Evolutionary conservation across 2,888 invertebrate genomes (phyloP).

Genomic region (Parnassius apollo): DNA sequence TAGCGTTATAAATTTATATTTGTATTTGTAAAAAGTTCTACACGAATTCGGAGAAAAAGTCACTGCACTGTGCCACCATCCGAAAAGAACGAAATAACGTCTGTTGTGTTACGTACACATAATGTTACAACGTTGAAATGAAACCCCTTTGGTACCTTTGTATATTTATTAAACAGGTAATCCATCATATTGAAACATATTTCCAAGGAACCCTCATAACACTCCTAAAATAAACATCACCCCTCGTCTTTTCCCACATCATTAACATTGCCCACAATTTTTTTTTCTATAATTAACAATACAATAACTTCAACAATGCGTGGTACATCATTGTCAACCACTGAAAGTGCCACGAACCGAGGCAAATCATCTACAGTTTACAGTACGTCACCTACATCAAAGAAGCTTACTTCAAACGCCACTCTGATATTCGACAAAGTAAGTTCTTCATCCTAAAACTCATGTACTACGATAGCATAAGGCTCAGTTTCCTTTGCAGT

Average conservation of each 20-base stretch:
- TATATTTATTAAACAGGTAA: conserved; percentile 6
- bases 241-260: conserved; percentile 41
- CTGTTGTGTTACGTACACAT: too few relatives aligned
- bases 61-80: too few relatives aligned
- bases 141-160: too few relatives aligned
- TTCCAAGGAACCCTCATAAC: conserved; percentile 4
- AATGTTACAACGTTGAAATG: conserved; percentile 7
- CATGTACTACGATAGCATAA: conserved; percentile 36
- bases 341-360: conserved; percentile 56
- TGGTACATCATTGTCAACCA: conserved; percentile 48
- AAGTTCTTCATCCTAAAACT: conserved; percentile 40
- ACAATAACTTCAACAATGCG: conserved; percentile 51
- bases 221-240: conserved; percentile 25
- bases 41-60: too few relatives aligned
- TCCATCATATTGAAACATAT: conserved; percentile 18
- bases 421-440: conserved; percentile 50
- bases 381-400: conserved; percentile 73
- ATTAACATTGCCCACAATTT: conserved; percentile 53
- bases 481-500: conserved; percentile 37
- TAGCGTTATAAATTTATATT: too few relatives aligned
- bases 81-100: too few relatives aligned
- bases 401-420: conserved; percentile 68
- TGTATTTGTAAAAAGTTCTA: too few relatives aligned
- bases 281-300: conserved; percentile 62
- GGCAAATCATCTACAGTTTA: conserved; percentile 71